Percentiles rank a stretch among this genome's conserved stretches.
Conservation (phyloP, 2,797 vertebrate species). For the Eulemur coronatus region DNA sequence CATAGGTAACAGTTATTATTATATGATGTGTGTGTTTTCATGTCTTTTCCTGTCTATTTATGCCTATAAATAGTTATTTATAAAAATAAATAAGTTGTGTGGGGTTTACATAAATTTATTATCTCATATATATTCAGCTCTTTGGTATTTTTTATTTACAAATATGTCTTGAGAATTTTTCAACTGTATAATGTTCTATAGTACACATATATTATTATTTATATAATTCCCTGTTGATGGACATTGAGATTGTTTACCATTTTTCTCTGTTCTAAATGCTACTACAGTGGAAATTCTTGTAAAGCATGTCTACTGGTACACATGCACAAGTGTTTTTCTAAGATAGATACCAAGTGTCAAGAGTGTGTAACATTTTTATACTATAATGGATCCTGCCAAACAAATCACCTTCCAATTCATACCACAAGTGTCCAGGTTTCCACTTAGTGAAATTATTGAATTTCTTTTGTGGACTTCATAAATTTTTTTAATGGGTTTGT, state of each 20-base stretch:
- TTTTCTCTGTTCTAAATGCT: neutral
- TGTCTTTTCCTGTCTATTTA: neutral
- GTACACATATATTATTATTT: neutral
- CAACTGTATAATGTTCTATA: neutral
- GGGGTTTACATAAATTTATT: neutral
- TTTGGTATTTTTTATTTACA: neutral
- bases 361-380: neutral
- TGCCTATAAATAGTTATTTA: neutral
- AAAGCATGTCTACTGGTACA: neutral
- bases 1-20: neutral
- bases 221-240: neutral
- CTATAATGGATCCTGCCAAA: neutral
- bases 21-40: neutral
- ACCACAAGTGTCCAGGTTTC: neutral
- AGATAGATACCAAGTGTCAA: neutral
- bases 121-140: neutral
- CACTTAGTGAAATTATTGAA: neutral
- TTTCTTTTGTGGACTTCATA: neutral
- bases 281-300: neutral
- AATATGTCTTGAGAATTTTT: neutral
- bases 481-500: slow-evolving; percentile 3
- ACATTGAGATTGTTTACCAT: neutral
- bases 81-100: slow-evolving; percentile 2
- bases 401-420: neutral
- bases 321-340: neutral